Conservation (phyloP, 2,113 vertebrate species). For the Takifugu flavidus region DNA sequence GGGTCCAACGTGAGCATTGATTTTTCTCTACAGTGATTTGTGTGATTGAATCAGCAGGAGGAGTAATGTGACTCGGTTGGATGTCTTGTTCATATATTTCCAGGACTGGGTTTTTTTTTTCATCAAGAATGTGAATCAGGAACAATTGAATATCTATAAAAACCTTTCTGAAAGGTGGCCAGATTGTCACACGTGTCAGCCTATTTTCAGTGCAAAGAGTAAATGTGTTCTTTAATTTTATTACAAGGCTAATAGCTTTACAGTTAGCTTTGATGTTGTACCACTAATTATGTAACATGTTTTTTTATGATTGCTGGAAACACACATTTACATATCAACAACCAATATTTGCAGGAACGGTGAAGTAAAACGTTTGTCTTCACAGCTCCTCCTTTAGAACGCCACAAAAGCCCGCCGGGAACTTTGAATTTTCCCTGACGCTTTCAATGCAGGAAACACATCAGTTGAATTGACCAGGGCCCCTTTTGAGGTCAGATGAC, state of each 20-base stretch:
- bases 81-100: slow-evolving; percentile 38
- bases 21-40: slow-evolving; percentile 42
- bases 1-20: slow-evolving; percentile 52
- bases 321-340: slow-evolving; percentile 43
- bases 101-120: slow-evolving; percentile 35
- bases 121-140: slow-evolving; percentile 15
- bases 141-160: slow-evolving; percentile 8
- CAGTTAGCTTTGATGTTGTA: not conserved
- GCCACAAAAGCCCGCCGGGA: slow-evolving; percentile 32
- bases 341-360: slow-evolving; percentile 27
- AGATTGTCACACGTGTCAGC: not conserved
- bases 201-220: not conserved
- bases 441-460: slow-evolving; percentile 27
- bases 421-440: slow-evolving; percentile 42
- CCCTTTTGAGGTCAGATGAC: slow-evolving; percentile 45
- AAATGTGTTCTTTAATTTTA: not conserved
- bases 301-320: slow-evolving; percentile 4
- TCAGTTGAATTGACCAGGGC: slow-evolving; percentile 28
- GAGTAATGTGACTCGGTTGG: slow-evolving; percentile 55
- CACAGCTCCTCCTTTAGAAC: slow-evolving; percentile 10
- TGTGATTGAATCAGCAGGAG: slow-evolving; percentile 68
- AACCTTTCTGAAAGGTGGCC: slow-evolving; percentile 1
- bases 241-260: not conserved
- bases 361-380: slow-evolving; percentile 29
- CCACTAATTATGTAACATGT: slow-evolving; percentile 14